Evolutionary conservation across 2,113 vertebrate genomes (phyloP).

Genomic region (Pelobates fuscus): DNA sequence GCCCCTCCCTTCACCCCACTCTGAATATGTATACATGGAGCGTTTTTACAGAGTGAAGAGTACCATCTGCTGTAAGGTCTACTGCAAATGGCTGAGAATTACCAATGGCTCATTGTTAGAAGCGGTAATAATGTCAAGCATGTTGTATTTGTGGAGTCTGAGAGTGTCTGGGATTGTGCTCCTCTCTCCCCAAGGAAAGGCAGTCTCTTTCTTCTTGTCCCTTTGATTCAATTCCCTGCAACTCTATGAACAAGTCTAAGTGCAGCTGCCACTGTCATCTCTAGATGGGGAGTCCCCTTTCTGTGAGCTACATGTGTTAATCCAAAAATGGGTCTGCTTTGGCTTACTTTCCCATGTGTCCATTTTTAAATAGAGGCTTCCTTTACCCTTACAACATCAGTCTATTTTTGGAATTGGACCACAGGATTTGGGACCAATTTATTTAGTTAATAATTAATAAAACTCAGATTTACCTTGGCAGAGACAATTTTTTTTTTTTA

Average conservation of each 20-base stretch:
- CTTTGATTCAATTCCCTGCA: slow-evolving; percentile 77
- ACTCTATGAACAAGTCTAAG: slow-evolving; percentile 66
- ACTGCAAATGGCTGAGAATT: slow-evolving; percentile 72
- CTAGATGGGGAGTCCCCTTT: slow-evolving; percentile 66
- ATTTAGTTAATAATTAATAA: background rate
- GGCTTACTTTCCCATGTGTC: slow-evolving; percentile 26
- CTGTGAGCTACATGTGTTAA: slow-evolving; percentile 66
- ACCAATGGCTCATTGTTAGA: slow-evolving; percentile 74
- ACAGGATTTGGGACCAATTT: too few relatives aligned
- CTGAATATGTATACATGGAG: slow-evolving; percentile 47
- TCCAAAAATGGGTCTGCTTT: slow-evolving; percentile 48
- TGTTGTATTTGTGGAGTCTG: slow-evolving; percentile 66
- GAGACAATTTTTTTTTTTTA: background rate
- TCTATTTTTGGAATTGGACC: too few relatives aligned
- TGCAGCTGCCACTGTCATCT: slow-evolving; percentile 76
- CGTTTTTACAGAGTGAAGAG: slow-evolving; percentile 56
- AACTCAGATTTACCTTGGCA: background rate
- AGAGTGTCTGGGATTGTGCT: slow-evolving; percentile 73
- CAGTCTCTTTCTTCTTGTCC: slow-evolving; percentile 71
- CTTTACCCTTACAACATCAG: background rate
- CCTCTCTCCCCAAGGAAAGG: slow-evolving; percentile 69
- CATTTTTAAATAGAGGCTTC: slow-evolving; percentile 1
- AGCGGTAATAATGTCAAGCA: slow-evolving; percentile 66
- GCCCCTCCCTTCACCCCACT: too few relatives aligned
- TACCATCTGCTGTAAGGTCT: slow-evolving; percentile 74